Evolutionary conservation across 1,140 invertebrate genomes (phyloP).

Genomic region (Drosophila nikananu): DNA sequence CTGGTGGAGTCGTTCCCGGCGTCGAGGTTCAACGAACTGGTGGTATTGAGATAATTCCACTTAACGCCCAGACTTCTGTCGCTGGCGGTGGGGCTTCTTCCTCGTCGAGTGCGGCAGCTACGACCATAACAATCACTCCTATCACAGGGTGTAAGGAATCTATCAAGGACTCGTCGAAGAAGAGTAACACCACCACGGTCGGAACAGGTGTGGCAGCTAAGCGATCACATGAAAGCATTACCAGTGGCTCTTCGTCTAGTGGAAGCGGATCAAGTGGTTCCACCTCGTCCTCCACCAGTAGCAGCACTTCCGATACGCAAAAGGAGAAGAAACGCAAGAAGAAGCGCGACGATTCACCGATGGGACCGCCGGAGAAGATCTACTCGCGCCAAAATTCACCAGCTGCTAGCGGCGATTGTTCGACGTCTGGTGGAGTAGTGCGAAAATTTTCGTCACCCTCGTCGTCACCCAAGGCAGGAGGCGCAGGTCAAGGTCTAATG

Average conservation of each 20-base stretch:
- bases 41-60: constrained; percentile 87
- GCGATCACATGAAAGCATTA: constrained; percentile 55
- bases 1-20: neutral
- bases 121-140: constrained; percentile 92
- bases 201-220: constrained; percentile 42
- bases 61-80: constrained; percentile 47
- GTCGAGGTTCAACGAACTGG: constrained; percentile 76
- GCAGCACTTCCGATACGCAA: constrained; percentile 87
- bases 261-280: constrained; percentile 20
- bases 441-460: constrained; percentile 77
- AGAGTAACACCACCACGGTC: constrained; percentile 32
- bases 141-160: constrained; percentile 86
- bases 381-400: constrained; percentile 82
- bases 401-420: constrained; percentile 63
- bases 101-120: constrained; percentile 43
- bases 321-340: constrained; percentile 92
- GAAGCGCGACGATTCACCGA: constrained; percentile 91
- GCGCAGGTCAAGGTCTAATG: constrained; percentile 44
- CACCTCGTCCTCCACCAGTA: constrained; percentile 37
- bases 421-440: constrained; percentile 72
- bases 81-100: constrained; percentile 1
- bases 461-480: constrained; percentile 88
- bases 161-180: constrained; percentile 48
- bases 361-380: constrained; percentile 94
- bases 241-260: constrained; percentile 25